A percentile compares a stretch with the other conserved stretches of the same genome.
Conservation (phyloP, 2,888 invertebrate species). For the Parthenolecanium corni region DNA sequence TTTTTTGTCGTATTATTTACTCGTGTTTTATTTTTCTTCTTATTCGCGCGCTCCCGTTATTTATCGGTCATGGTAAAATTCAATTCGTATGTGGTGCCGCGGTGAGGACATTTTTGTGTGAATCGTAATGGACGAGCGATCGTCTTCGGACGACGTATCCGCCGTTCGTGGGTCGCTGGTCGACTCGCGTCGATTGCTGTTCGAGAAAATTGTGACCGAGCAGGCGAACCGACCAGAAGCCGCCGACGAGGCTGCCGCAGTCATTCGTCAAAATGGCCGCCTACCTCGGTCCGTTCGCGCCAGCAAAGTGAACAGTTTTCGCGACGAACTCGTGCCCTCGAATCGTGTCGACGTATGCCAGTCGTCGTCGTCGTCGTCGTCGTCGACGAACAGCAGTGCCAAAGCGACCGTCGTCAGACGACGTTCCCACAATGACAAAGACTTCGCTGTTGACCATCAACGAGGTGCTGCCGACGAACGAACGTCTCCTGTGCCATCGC, state of each 20-base stretch:
- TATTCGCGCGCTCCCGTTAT: not conserved
- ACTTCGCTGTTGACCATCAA: not conserved
- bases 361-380: not conserved
- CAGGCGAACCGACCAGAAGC: conserved; percentile 9
- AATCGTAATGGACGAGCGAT: conserved; percentile 5
- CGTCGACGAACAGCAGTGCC: not conserved
- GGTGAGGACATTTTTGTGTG: not conserved
- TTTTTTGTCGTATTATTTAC: not conserved
- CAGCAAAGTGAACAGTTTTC: not conserved
- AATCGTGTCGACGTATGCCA: not conserved
- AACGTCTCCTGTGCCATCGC: not conserved
- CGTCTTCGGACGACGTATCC: not conserved
- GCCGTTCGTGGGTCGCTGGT: conserved; percentile 32
- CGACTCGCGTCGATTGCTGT: conserved; percentile 33
- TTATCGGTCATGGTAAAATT: not conserved
- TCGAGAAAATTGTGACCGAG: conserved; percentile 33
- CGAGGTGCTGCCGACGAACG: too few relatives aligned
- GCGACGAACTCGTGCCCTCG: not conserved
- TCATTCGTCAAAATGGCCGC: not conserved
- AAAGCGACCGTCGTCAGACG: conserved; percentile 31
- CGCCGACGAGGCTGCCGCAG: not conserved
- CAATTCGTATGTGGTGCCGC: not conserved
- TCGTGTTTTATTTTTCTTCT: not conserved
- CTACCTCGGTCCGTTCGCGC: not conserved
- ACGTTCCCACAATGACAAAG: not conserved